Evolutionary conservation across 2,113 vertebrate genomes (phyloP).

Genomic region (Colius striatus): DNA sequence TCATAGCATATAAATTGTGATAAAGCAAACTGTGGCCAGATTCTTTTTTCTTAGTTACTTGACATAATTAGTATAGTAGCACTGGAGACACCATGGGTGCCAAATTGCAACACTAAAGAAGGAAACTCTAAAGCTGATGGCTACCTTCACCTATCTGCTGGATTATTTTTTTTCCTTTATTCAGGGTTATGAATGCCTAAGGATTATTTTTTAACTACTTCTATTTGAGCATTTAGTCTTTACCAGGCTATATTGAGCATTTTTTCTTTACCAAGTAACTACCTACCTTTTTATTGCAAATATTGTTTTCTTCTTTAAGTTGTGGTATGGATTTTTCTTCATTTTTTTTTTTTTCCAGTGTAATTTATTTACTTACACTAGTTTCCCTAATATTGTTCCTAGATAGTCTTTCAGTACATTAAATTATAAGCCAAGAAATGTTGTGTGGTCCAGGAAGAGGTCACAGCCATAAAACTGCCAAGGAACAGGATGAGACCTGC

Average conservation of each 20-base stretch:
- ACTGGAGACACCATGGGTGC: neutral
- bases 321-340: neutral
- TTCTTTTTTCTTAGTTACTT: neutral
- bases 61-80: neutral
- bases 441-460: neutral
- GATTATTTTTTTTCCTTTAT: too few species aligned
- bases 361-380: neutral
- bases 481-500: neutral
- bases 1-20: neutral
- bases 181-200: neutral
- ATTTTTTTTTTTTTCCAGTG: neutral
- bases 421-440: neutral
- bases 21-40: neutral
- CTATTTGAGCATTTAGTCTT: neutral
- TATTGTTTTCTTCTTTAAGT: neutral
- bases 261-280: neutral
- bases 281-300: neutral
- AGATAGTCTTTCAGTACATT: neutral
- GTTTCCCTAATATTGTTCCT: neutral
- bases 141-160: neutral
- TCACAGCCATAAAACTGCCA: neutral
- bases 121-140: neutral
- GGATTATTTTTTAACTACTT: neutral
- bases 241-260: neutral
- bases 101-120: neutral